Percentiles rank a stretch among this genome's conserved stretches.
Evolutionary conservation across 2,797 vertebrate genomes (phyloP).

Genomic region (Dendrocincla tyrannina): DNA sequence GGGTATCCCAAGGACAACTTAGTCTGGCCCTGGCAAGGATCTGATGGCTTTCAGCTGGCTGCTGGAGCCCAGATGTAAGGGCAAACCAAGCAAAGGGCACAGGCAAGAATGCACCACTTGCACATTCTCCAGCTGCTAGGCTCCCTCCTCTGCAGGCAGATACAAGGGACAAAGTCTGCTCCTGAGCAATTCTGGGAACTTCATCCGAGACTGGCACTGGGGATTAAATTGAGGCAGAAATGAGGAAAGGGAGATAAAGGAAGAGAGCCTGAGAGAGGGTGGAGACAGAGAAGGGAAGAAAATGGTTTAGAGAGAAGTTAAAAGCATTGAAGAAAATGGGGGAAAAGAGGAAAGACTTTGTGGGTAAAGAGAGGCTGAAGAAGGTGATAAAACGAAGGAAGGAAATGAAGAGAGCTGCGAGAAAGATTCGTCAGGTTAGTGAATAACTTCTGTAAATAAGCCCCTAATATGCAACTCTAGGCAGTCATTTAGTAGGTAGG

Average conservation of each 20-base stretch:
- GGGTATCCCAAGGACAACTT: background rate
- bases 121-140: conserved; percentile 51
- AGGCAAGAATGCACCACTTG: conserved; percentile 24
- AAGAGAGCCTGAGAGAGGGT: background rate
- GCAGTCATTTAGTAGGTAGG: background rate
- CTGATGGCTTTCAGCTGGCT: background rate
- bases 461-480: background rate
- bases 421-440: conserved; percentile 25
- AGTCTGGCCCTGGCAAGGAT: background rate
- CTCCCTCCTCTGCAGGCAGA: conserved; percentile 54
- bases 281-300: background rate
- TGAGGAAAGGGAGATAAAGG: background rate
- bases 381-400: conserved; percentile 21
- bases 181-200: conserved; percentile 15
- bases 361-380: conserved; percentile 29
- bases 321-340: conserved; percentile 5
- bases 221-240: background rate
- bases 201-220: background rate
- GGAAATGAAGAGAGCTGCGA: background rate
- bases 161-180: conserved; percentile 39
- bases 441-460: background rate
- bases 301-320: background rate
- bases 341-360: conserved; percentile 22
- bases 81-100: background rate
- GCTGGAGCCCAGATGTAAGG: background rate